These are phyloP conservation scores for Gadus macrocephalus DNA, from an alignment of 2,113 vertebrate genomes.

Conservation along the genomic window DNA sequence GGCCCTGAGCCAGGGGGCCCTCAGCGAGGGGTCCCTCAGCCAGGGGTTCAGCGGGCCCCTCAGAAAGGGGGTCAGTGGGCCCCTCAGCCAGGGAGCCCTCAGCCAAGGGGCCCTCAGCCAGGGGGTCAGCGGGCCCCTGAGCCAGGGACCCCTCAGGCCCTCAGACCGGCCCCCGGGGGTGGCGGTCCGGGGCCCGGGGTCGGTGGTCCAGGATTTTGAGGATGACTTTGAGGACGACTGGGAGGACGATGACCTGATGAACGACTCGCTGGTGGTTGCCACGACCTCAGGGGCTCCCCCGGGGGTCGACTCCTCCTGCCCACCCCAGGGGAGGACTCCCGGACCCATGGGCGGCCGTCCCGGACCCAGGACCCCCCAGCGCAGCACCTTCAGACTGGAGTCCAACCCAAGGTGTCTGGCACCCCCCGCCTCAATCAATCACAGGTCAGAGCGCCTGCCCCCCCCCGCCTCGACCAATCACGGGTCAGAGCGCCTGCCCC, in stretches of 20 bases:
- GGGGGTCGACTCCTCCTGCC: slow-evolving; percentile 27
- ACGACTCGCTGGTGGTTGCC: slow-evolving; percentile 75
- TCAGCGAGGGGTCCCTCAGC: slow-evolving; percentile 69
- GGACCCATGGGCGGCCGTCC: slow-evolving; percentile 31
- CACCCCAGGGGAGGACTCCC: background rate
- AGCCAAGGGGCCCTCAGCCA: slow-evolving; percentile 73
- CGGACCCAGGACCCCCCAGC: slow-evolving; percentile 48
- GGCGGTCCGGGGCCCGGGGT: slow-evolving; percentile 13
- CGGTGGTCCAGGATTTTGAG: slow-evolving; percentile 25
- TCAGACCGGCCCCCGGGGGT: background rate
- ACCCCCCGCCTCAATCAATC: slow-evolving; percentile 2
- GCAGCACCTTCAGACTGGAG: slow-evolving; percentile 52
- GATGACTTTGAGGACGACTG: slow-evolving; percentile 82
- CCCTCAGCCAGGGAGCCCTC: slow-evolving; percentile 60
- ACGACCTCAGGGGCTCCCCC: background rate
- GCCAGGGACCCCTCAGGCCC: slow-evolving; percentile 67
- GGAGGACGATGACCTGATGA: slow-evolving; percentile 79
- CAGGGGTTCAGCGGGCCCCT: slow-evolving; percentile 60
- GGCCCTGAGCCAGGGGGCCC: slow-evolving; percentile 1
- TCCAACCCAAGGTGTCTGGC: slow-evolving; percentile 47
- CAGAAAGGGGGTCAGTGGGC: background rate
- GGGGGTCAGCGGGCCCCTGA: slow-evolving; percentile 74
- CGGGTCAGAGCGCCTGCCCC: background rate
- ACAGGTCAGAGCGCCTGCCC: slow-evolving; percentile 4
- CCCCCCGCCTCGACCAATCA: slow-evolving; percentile 1